These are phyloP conservation scores for Hydrotaea diabolus DNA, from an alignment of 2,888 invertebrate species.

Conservation along the genomic window DNA sequence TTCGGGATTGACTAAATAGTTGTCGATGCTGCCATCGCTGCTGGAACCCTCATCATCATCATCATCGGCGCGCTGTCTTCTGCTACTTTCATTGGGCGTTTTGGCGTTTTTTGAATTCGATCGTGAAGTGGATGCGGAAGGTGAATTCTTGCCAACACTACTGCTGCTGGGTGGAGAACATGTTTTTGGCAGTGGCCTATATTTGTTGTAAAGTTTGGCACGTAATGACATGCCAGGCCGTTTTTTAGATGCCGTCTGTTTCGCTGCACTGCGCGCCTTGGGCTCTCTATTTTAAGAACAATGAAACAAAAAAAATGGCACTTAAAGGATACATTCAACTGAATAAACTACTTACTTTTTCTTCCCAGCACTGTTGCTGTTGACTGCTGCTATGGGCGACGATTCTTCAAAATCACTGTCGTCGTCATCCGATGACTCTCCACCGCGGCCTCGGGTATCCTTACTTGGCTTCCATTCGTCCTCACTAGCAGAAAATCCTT, in stretches of 20 bases:
- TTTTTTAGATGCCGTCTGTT: slow-evolving; percentile 74
- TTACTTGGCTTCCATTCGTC: slow-evolving; percentile 79
- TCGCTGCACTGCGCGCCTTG: slow-evolving; percentile 63
- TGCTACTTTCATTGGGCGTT: slow-evolving; percentile 76
- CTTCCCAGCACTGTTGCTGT: slow-evolving; percentile 57
- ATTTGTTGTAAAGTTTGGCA: slow-evolving; percentile 77
- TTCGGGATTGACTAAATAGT: slow-evolving; percentile 82
- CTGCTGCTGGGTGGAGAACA: slow-evolving; percentile 71
- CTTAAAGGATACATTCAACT: neutral
- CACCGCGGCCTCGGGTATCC: slow-evolving; percentile 71
- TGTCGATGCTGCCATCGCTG: slow-evolving; percentile 81
- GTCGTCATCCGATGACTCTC: slow-evolving; percentile 79
- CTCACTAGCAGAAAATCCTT: slow-evolving; percentile 79
- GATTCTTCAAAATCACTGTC: slow-evolving; percentile 77
- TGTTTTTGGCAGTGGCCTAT: slow-evolving; percentile 76
- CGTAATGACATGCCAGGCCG: slow-evolving; percentile 75
- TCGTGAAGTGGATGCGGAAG: slow-evolving; percentile 73
- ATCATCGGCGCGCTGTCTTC: slow-evolving; percentile 63
- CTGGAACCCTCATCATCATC: slow-evolving; percentile 69
- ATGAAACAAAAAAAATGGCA: neutral
- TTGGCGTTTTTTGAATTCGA: slow-evolving; percentile 77
- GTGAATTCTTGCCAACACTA: slow-evolving; percentile 71
- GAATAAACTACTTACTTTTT: slow-evolving; percentile 68
- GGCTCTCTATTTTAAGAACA: slow-evolving; percentile 45
- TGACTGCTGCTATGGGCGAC: slow-evolving; percentile 64